Evolutionary conservation across 1,140 invertebrate species (phyloP).

Genomic region (Anastrepha ludens): DNA sequence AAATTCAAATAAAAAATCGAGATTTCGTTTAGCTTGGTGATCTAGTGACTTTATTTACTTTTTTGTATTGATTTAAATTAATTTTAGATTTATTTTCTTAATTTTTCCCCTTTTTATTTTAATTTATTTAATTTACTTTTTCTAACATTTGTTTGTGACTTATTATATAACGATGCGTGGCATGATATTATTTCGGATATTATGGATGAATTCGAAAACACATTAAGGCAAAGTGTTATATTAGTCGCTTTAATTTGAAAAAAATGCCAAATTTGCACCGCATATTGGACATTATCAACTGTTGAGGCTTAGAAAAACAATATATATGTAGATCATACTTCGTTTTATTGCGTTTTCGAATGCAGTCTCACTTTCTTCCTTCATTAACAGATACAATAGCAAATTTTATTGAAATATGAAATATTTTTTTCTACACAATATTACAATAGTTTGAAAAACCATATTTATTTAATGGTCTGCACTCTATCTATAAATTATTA

Average conservation of each 20-base stretch:
- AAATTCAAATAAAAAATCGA: neutral
- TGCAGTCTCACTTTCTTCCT: neutral
- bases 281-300: too few species aligned
- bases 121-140: neutral
- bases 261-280: too few species aligned
- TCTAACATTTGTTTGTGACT: conserved; percentile 17
- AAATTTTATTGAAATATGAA: neutral
- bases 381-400: conserved; percentile 33
- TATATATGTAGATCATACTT: too few species aligned
- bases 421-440: neutral
- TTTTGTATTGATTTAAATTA: conserved; percentile 23
- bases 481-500: conserved; percentile 52
- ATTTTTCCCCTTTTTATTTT: neutral
- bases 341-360: too few species aligned
- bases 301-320: too few species aligned
- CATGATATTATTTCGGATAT: neutral
- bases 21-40: conserved; percentile 15
- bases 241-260: too few species aligned
- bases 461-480: conserved; percentile 13
- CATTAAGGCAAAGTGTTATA: too few species aligned
- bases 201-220: too few species aligned
- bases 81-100: conserved; percentile 14
- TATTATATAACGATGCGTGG: conserved; percentile 30
- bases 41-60: conserved; percentile 36
- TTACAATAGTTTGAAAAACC: neutral